These are phyloP conservation scores for Illadopsis cleaveri DNA, from an alignment of 2,113 vertebrate genomes.

Conservation along the genomic window DNA sequence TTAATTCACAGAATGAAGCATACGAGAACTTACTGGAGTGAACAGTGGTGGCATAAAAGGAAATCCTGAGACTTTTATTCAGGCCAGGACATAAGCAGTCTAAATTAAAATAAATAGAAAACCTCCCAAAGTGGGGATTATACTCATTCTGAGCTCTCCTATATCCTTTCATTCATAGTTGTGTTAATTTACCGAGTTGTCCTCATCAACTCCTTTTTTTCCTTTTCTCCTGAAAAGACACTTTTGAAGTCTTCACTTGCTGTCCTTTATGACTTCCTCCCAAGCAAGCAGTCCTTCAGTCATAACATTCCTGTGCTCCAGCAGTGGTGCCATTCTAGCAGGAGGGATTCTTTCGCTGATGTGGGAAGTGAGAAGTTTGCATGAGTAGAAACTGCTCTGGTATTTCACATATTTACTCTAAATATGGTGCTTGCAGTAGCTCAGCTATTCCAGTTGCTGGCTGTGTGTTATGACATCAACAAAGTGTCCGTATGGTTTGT, in stretches of 20 bases:
- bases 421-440: neutral
- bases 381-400: neutral
- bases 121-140: neutral
- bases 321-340: neutral
- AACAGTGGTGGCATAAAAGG: neutral
- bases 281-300: neutral
- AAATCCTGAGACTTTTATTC: neutral
- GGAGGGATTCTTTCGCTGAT: neutral
- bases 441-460: neutral
- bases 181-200: neutral
- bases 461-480: neutral
- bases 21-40: neutral
- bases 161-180: neutral
- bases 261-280: neutral
- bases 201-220: neutral
- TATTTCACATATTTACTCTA: constrained; percentile 36
- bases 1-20: neutral
- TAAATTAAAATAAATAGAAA: neutral
- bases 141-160: neutral
- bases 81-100: neutral
- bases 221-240: neutral
- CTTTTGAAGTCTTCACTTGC: neutral
- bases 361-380: neutral
- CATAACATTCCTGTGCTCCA: rapidly evolving
- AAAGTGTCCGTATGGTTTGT: neutral